Evolutionary conservation across 2,888 invertebrate species (phyloP), one percentile per base, ranked within the genome.

Genomic region (Macropis europaea): DNA sequence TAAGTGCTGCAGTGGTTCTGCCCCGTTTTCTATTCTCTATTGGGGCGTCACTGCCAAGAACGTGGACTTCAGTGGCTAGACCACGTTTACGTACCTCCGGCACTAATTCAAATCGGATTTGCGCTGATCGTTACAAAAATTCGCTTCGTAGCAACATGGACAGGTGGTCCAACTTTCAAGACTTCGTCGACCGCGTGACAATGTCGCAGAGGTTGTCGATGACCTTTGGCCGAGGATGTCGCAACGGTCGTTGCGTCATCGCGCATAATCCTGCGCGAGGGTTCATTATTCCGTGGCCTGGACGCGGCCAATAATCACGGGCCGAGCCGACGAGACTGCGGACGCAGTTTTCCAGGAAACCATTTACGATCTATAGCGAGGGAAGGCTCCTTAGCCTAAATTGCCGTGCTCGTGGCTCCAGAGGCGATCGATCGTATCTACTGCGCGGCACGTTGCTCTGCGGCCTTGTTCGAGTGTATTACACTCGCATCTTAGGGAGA

Each of bases 371-470:
- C 61, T 47, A 45, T 62, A 24, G 28, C 22, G 26, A 26, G 24
- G n/a, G 36, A 28, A 57, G 63, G 30, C 76, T 70, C 57, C 63
- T 64, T 61, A 62, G 81, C 72, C 77, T 40, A 77, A 80, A 80
- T 77, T 81, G 63, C 70, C 42, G 76, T 59, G 56, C 45, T 74
- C 56, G 69, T 68, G 70, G 79, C 70, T 77, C 60, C 69, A 56
- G 72, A 64, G 70, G 66, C 80, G 76, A 76, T 79, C 78, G 82
- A 82, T 82, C 77, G 79, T 82, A 81, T 82, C 82, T 80, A 68
- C 57, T 68, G 72, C 59, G 60, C 43, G 68, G 71, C 62, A 47
- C 60, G 62, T 59, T 40, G 32, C 45, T 36, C 54, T 56, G 72
- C 77, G 79, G 79, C 79, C 82, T 82, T 77, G 81, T 81, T 68